Evolutionary conservation across 2,888 invertebrate genomes (phyloP).

Genomic region (Torymus tubicola): DNA sequence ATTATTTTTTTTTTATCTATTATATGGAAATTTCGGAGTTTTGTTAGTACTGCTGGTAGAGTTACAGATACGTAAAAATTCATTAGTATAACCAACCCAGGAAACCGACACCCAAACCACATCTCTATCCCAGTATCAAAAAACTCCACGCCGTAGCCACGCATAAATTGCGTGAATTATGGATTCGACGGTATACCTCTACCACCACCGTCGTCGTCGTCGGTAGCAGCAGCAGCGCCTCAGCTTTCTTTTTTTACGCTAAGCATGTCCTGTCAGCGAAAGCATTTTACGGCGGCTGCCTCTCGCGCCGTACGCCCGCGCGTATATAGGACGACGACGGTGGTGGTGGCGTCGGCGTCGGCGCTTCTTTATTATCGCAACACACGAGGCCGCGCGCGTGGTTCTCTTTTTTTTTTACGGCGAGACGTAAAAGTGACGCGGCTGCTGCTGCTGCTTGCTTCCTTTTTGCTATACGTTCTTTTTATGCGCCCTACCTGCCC

Average conservation of each 20-base stretch:
- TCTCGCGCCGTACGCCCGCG: conserved; percentile 60
- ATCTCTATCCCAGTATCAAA: too few relatives aligned
- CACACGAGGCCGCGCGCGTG: conserved; percentile 61
- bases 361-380: conserved; percentile 70
- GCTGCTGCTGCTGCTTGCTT: neutral
- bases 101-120: too few relatives aligned
- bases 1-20: too few relatives aligned
- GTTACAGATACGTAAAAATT: too few relatives aligned
- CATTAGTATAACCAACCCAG: too few relatives aligned
- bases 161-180: conserved; percentile 67
- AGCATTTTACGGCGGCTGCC: conserved; percentile 68
- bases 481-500: conserved; percentile 10
- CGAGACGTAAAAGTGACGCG: conserved; percentile 47
- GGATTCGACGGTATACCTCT: conserved; percentile 57
- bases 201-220: too few relatives aligned
- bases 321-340: neutral
- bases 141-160: conserved; percentile 15
- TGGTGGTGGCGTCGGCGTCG: too few relatives aligned
- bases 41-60: too few relatives aligned
- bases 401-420: conserved; percentile 48
- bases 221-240: conserved; percentile 3
- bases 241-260: conserved; percentile 62
- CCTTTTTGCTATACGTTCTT: neutral
- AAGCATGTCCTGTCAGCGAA: conserved; percentile 70
- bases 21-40: too few relatives aligned